Evolutionary conservation across 2,113 vertebrate species (phyloP), one percentile per base, ranked within the genome.

Genomic region (Marmota monax): DNA sequence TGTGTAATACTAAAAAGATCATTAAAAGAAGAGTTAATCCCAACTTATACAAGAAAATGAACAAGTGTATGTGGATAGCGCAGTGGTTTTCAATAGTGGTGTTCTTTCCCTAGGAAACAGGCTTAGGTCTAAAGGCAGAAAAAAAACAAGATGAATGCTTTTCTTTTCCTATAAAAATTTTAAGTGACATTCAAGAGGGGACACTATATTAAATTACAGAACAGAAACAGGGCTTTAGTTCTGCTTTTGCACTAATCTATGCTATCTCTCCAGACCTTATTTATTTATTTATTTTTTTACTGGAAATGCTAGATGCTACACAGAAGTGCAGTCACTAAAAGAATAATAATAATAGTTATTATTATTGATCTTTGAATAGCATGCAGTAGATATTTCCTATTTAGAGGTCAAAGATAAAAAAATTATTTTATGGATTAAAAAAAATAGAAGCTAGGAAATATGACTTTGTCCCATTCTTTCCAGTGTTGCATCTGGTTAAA

Each of bases 321-420:
- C 13, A 63, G 48, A 91, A 70, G 42, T 74, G 22, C 9, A 76
- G 37, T 74, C 17, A 82, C 0, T 87, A 69, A 88, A 87, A 0
- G 4, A 45, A 39, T n/a, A n/a, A 76, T 29, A 69, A 82, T 76
- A 76, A 82, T 61, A 23, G 45, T 14, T 27, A n/a, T 18, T 72
- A 76, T 23, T 76, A 82, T 86, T 82, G 61, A 39, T 8, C 48
- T 48, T 83, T 91, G 17, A 86, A 39, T 11, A 76, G 37, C 67
- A 42, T 23, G 10, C 25, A 69, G 18, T 65, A 42, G 34, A 27
- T 63, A 32, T 32, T 86, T 70, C 17, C 53, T 51, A 34, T 22
- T 67, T 37, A 90, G 70, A 90, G n/a, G 3, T 23, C n/a, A 69
- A 87, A 84, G 48, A 58, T 34, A 77, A 95, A 51, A 51, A 39